Percentiles rank a stretch among this genome's conserved stretches.
These are phyloP conservation scores for Drosophila triauraria DNA, from an alignment of 1,140 invertebrate genomes.

Conservation along the genomic window DNA sequence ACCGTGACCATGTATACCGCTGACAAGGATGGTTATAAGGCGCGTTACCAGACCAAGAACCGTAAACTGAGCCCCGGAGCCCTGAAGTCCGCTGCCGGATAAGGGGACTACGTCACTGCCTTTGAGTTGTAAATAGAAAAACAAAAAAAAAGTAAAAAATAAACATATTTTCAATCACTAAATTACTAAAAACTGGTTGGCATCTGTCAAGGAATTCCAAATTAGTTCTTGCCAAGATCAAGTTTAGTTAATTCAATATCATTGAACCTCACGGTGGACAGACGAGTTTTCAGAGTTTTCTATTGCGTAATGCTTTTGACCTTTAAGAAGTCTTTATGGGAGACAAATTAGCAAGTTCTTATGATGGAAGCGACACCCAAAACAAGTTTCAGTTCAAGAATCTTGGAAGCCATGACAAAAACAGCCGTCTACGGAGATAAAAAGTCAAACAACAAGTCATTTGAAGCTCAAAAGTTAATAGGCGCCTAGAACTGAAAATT, in stretches of 20 bases:
- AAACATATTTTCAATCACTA: constrained; percentile 16
- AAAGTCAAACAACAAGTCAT: constrained; percentile 15
- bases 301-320: constrained; percentile 63
- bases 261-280: constrained; percentile 47
- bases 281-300: constrained; percentile 68
- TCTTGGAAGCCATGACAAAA: constrained; percentile 27
- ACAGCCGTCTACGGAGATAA: not conserved
- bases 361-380: constrained; percentile 27
- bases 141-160: constrained; percentile 6
- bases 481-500: constrained; percentile 14
- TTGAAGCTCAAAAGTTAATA: constrained; percentile 13
- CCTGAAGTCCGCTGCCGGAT: constrained; percentile 77
- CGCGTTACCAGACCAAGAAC: constrained; percentile 74
- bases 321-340: constrained; percentile 44
- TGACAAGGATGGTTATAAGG: constrained; percentile 82
- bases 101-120: constrained; percentile 12
- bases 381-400: constrained; percentile 42
- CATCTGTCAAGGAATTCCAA: constrained; percentile 29
- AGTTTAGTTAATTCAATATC: constrained; percentile 59
- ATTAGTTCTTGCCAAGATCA: constrained; percentile 59
- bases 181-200: constrained; percentile 60
- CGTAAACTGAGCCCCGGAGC: constrained; percentile 73
- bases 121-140: constrained; percentile 21
- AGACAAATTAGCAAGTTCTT: constrained; percentile 48
- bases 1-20: constrained; percentile 81